Conservation (phyloP, 2,888 invertebrate genomes). For the Acleris emargana region DNA sequence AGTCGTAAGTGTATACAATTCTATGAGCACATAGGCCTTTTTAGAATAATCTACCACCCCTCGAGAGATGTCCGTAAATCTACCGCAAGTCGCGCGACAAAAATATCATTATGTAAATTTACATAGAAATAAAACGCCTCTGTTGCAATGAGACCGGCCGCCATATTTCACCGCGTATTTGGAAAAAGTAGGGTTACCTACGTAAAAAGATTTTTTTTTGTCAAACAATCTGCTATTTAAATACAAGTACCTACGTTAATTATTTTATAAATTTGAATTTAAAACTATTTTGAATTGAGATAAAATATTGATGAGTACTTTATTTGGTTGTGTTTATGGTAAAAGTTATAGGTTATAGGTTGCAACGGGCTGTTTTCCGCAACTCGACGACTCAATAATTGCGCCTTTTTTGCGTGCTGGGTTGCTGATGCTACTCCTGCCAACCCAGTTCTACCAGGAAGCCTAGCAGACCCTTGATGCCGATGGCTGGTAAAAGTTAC, state of each 20-base stretch:
- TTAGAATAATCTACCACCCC: conserved; percentile 33
- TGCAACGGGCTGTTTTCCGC: too few species aligned
- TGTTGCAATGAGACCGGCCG: conserved; percentile 48
- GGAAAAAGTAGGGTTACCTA: conserved; percentile 22
- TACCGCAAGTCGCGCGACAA: conserved; percentile 72
- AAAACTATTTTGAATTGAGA: too few species aligned
- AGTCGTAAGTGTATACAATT: not conserved
- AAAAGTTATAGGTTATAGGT: too few species aligned
- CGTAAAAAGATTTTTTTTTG: not conserved
- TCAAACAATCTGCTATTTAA: not conserved
- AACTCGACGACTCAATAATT: too few species aligned
- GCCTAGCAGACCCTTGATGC: too few species aligned
- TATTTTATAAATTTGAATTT: too few species aligned
- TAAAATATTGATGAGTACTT: too few species aligned
- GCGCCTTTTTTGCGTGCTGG: too few species aligned
- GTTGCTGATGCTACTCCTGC: too few species aligned
- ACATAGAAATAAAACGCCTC: conserved; percentile 72
- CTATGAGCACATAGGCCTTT: not conserved
- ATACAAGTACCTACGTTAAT: not conserved
- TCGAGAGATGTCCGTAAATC: conserved; percentile 65
- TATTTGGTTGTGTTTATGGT: too few species aligned
- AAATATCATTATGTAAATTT: conserved; percentile 82
- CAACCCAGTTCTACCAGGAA: too few species aligned
- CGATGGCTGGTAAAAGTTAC: too few species aligned
- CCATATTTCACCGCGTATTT: conserved; percentile 41